Evolutionary conservation across 2,888 invertebrate species (phyloP), one percentile per base, ranked within the genome.

Genomic region (Muscina levida): DNA sequence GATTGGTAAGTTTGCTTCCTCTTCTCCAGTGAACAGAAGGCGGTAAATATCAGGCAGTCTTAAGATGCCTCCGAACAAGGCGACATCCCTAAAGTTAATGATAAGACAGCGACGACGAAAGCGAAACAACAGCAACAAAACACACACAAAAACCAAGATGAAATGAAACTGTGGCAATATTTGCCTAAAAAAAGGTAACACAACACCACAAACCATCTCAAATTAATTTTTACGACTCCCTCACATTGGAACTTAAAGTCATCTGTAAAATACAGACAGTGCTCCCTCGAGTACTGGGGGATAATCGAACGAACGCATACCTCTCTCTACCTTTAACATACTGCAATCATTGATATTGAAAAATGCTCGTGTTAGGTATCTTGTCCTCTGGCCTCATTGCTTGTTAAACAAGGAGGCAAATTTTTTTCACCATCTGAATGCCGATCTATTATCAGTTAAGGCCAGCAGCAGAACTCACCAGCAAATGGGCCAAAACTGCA

Each of bases 371-470:
- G 84, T 84, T 83, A 83, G 83, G 82, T 83, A 84, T 84, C 83
- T 84, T 84, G 84, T 84, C 83, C 84, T 84, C 83, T 84, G 84
- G 84, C 84, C 84, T 84, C 84, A 84, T 84, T 82, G 84, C 84
- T 84, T 84, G 84, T 84, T 84, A 82, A 84, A 84, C 84, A 84
- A 83, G 82, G 79, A 84, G 83, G 80, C 82, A 84, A 83, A 84
- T 83, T 84, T 84, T 81, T 83, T 84, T 83, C 83, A 82, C 84
- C 84, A 84, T 84, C 84, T 83, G 79, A 82, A 77, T 77, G 77
- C 79, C 84, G 84, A 84, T 83, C 79, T 82, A 75, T 82, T 83
- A 84, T 83, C 81, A 77, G 75, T 76, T 76, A 77, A 82, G 76
- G 76, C 76, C 79, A 66, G 56, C 48, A 53, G 56, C 59, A 74